These are phyloP conservation scores for Tineola bisselliella DNA, from an alignment of 2,888 invertebrate genomes.

Conservation along the genomic window DNA sequence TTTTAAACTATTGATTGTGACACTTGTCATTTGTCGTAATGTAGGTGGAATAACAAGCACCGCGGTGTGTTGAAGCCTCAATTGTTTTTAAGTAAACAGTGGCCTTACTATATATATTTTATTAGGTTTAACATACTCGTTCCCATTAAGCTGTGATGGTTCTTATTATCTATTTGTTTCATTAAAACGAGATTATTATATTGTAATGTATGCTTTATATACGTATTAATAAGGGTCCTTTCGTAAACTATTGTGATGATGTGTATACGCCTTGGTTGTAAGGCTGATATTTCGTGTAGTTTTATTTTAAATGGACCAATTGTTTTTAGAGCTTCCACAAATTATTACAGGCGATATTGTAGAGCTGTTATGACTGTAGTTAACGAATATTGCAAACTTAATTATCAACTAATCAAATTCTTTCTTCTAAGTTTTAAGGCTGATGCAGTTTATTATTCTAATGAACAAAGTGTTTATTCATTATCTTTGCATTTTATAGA, in stretches of 20 bases:
- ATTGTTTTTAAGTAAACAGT: background rate
- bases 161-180: background rate
- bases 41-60: no score
- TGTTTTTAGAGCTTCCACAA: background rate
- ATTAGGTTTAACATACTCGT: background rate
- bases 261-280: background rate
- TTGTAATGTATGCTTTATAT: background rate
- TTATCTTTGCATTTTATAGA: no score
- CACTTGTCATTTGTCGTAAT: no score
- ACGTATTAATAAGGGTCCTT: background rate
- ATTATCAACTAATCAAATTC: no score
- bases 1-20: no score
- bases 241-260: background rate
- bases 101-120: background rate
- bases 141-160: conserved; percentile 4
- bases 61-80: no score
- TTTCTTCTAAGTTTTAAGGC: no score
- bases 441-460: no score
- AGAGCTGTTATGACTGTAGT: no score
- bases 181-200: background rate
- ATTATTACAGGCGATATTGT: no score
- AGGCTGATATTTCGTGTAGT: background rate
- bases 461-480: no score
- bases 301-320: background rate
- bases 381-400: no score